Percentiles rank a stretch among this genome's conserved stretches.
Evolutionary conservation across 2,113 vertebrate species (phyloP).

Genomic region (Chaetops frenatus): DNA sequence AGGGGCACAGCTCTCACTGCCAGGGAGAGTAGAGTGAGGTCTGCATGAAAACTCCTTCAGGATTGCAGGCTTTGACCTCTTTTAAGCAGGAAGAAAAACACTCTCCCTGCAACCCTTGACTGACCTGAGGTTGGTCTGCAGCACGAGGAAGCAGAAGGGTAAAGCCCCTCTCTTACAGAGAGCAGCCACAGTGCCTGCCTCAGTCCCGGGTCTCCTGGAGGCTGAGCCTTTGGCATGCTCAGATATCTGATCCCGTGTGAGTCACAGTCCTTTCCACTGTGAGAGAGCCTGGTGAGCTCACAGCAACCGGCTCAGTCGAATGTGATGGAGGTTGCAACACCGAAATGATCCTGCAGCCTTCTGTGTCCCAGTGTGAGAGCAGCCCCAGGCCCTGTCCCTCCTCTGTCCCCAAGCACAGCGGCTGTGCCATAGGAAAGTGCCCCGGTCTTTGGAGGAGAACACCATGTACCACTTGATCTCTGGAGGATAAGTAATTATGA

Average conservation of each 20-base stretch:
- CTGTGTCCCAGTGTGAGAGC: not conserved
- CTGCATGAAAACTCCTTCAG: not conserved
- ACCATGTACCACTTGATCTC: not conserved
- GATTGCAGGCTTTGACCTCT: not conserved
- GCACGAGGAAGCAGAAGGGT: not conserved
- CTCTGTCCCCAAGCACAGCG: not conserved
- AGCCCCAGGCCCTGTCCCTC: not conserved
- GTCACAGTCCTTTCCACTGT: not conserved
- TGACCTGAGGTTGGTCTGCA: not conserved
- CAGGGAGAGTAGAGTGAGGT: not conserved
- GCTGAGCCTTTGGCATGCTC: fast-evolving
- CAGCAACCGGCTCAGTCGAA: not conserved
- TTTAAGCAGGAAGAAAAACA: not conserved
- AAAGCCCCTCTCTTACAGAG: not conserved
- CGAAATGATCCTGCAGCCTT: not conserved
- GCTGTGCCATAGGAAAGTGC: not conserved
- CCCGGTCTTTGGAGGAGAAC: not conserved
- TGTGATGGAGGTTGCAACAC: not conserved
- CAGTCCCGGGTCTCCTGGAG: not conserved
- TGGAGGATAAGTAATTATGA: not conserved
- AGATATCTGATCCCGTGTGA: not conserved
- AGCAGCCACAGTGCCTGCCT: not conserved
- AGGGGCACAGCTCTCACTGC: not conserved
- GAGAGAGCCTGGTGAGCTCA: not conserved
- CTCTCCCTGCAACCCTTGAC: not conserved